Base-by-base conservation (phyloP, 2,888 invertebrate genomes). In the Cephus pygmeus region DNA sequence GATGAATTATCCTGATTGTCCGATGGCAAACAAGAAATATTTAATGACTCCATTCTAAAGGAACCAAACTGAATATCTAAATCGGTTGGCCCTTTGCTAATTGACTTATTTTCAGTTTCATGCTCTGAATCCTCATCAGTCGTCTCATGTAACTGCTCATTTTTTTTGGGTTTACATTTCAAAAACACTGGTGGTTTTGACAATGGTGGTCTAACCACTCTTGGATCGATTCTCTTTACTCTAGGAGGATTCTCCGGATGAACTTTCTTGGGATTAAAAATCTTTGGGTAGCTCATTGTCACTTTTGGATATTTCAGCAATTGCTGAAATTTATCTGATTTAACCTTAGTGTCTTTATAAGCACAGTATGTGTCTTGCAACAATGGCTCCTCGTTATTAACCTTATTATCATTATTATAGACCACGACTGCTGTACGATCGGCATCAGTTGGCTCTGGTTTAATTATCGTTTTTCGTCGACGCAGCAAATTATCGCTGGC, bases 31-130 rank as follows among this genome's bases (percentile, higher is more conserved):
- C 83, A 81, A 34, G 86, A 83, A 74, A 77, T 80, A n/a, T 85
- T 81, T 12, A 88, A 40, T 9, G 85, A 82, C 3, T 86, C 85
- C 4, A 89, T 78, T 71, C 86, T 85, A 56, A 90, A 84, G 40
- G 87, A 84, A 69, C 84, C 83, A 69, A 90, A 85, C 73, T 91
- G 91, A 69, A 91, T 89, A 69, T 91, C 91, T 77, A 91, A 82
- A 80, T 91, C 91, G 0, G 90, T 91, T 11, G 87, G 56, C 31
- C 30, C 11, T 34, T 69, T 69, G 33, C 4, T 40, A 69, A 35
- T 9, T n/a, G 73, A 76, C 4, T 76, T 4, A 36, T 77, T 69
- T 12, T 77, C 71, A n/a, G 40, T 71, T 36, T 75, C 77, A 34
- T 9, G 56, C 56, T 56, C 56, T 23, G 56, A 56, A 56, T 56